Conservation (phyloP, 2,113 vertebrate genomes). For the Cephalopholis sonnerati region DNA sequence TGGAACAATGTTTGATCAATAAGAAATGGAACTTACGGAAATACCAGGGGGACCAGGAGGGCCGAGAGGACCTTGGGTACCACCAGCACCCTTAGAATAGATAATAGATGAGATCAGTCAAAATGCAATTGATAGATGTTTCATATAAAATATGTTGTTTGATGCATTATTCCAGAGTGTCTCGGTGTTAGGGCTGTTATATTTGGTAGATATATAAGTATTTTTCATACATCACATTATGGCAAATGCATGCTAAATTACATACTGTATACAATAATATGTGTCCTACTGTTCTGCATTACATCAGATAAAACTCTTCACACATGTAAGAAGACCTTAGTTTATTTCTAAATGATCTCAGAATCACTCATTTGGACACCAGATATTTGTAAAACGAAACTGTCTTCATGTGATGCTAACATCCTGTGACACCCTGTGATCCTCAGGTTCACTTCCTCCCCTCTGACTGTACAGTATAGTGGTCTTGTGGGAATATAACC, state of each 20-base stretch:
- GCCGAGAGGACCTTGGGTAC: constrained; percentile 90
- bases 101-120: constrained; percentile 22
- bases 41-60: constrained; percentile 96
- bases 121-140: not conserved
- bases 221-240: not conserved
- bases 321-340: not conserved
- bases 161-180: constrained; percentile 1
- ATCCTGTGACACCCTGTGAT: not conserved
- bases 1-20: not conserved
- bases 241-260: not conserved
- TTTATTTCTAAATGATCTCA: not conserved
- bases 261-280: not conserved
- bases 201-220: not conserved
- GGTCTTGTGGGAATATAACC: not conserved
- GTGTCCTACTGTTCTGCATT: too few species aligned
- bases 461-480: not conserved
- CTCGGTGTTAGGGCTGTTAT: not conserved
- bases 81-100: constrained; percentile 87
- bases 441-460: too few species aligned
- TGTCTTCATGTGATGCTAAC: not conserved
- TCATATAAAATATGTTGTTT: not conserved
- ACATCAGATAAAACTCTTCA: not conserved
- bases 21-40: constrained; percentile 87
- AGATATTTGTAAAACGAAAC: not conserved
- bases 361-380: not conserved